Evolutionary conservation across 2,113 vertebrate species (phyloP), one percentile per base, ranked within the genome.

Genomic region (Cyanocitta stelleri): DNA sequence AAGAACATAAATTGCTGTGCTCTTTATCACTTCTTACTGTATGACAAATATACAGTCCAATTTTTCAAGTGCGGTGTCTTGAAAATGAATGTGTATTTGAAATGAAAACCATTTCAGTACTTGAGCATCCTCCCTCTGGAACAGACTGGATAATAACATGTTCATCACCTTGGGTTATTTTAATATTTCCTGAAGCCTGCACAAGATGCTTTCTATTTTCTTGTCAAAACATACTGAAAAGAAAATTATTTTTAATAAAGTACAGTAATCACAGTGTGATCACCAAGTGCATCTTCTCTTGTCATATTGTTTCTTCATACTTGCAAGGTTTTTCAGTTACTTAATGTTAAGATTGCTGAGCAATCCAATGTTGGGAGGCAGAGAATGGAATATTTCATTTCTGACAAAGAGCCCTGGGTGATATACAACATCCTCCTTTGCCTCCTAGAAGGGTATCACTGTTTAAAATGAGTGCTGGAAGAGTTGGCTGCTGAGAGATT

Each of bases 191-290:
- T 96, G 80, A 95, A 93, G 75, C 51, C 74, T 92, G 86, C 75
- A 84, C 83, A 91, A 94, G 84, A 94, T 89, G 78, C 66, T 84
- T 96, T 97, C 96, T 96, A 71, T 97, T 97, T 97, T 79, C 93
- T 92, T 96, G 92, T 97, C 87, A 96, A 93, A 97, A 94, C 89
- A 96, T 35, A 84, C 56, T 66, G 89, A 97, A 95, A 93, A 87
- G 91, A 97, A 97, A 95, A 96, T 96, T 96, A 95, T 88, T 96
- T 97, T 95, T 94, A 97, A 96, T 97, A 96, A 96, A 95, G 90
- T 88, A 77, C 73, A 92, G 73, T 91, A 89, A 72, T 96, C 84
- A 81, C 76, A 77, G 87, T 77, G 67, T 89, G 87, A 87, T 94
- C 90, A 72, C 58, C 56, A 67, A 95, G 85, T 67, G 76, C 71